Base-by-base conservation (phyloP, 1,140 invertebrate species). In the Elymnias hypermnestra region DNA sequence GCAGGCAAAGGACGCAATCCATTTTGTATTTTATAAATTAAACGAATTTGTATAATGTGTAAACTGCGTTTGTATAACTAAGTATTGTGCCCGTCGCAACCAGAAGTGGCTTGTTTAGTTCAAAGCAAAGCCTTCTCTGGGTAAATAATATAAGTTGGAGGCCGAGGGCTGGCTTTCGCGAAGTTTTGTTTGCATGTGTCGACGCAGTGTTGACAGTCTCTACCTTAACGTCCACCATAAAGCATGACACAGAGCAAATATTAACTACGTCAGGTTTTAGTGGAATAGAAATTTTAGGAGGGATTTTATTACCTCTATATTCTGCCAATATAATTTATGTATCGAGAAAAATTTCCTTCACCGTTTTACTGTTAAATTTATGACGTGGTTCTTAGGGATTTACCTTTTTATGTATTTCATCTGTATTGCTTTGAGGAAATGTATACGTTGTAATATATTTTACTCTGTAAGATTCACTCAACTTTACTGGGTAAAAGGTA, bases 101-200 rank as follows among this genome's bases (percentile, higher is more conserved):
- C 50, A 69, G 55, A 61, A 72, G 62, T 66, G 54, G 57, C 62
- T 67, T 64, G 60, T 61, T 67, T 69, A 72, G 68, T 71, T 56
- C 62, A 65, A 57, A 70, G 61, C 58, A 57, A 58, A 67, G 57
- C 54, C 59, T 68, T 71, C 60, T 71, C 60, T 63, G 53, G 44
- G 63, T 71, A 68, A 77, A 76, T 72, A 74, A 64, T 63, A 68
- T 57, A 64, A 71, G 71, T 68, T 71, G 51, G 52, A 51, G 54
- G 54, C 60, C 56, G 43, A 47, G 57, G 68, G 65, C 56, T 64
- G 59, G 56, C 60, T 70, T 69, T 71, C 56, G 54, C 71, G 55
- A 61, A 66, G 63, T 66, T 58, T 33, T 76, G 62, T 77, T 68
- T 81, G 66, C 68, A 61, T 63, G 64, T 67, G 57, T 60, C 61